A percentile compares a stretch with the other conserved stretches of the same genome.
Evolutionary conservation across 2,113 vertebrate genomes (phyloP).

Genomic region (Pseudopodoces humilis): DNA sequence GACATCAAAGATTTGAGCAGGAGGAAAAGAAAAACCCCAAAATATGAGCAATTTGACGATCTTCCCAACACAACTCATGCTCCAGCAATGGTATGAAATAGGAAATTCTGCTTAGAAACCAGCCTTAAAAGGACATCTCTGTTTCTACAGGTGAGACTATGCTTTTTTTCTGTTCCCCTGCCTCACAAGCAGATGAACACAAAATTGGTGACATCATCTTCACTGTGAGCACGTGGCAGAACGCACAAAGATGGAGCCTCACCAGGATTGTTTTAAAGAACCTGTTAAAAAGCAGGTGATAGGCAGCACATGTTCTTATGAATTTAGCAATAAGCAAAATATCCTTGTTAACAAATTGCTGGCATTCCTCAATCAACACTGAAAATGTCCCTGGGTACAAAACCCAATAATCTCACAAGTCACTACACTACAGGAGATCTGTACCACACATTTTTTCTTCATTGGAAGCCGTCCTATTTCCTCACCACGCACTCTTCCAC

Average conservation of each 20-base stretch:
- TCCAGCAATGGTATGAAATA: rapidly evolving
- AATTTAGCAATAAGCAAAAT: background rate
- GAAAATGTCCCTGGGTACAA: background rate
- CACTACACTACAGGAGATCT: background rate
- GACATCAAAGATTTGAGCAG: background rate
- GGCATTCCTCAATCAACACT: background rate
- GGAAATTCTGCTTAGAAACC: background rate
- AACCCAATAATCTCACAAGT: background rate
- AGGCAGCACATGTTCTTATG: background rate
- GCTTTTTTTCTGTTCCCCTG: background rate
- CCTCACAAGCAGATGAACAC: background rate
- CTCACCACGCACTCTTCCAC: rapidly evolving
- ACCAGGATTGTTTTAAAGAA: background rate
- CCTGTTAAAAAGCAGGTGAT: background rate
- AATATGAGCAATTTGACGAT: background rate
- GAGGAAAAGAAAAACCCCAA: background rate
- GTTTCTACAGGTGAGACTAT: background rate
- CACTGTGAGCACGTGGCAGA: background rate
- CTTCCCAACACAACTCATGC: background rate
- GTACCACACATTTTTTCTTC: background rate
- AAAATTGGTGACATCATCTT: rapidly evolving
- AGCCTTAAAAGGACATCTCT: background rate
- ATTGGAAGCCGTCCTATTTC: background rate
- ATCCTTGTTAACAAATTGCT: background rate
- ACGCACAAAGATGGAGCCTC: background rate